These are phyloP conservation scores for Himalopsyche kuldschensis DNA, from an alignment of 2,888 invertebrate species.

Conservation along the genomic window DNA sequence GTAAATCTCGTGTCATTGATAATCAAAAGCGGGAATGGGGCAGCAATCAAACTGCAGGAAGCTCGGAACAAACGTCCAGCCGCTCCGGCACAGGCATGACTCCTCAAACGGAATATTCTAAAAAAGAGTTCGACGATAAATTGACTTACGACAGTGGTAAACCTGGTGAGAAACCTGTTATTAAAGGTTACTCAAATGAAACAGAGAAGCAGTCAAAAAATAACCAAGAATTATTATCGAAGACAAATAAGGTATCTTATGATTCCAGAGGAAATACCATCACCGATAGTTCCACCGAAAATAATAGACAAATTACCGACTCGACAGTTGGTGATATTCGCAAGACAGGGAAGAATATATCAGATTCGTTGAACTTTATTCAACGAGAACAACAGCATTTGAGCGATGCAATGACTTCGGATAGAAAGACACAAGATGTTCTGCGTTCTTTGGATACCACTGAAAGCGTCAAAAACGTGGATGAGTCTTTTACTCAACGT, in stretches of 20 bases:
- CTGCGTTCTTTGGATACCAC: neutral
- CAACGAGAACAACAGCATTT: constrained; percentile 10
- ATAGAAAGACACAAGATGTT: constrained; percentile 1
- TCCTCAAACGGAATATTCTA: constrained; percentile 49
- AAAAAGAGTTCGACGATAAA: constrained; percentile 46
- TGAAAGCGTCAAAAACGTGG: neutral
- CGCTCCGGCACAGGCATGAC: constrained; percentile 48
- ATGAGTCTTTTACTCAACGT: neutral
- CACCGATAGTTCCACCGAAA: neutral
- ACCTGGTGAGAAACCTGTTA: constrained; percentile 44
- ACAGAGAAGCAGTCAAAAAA: constrained; percentile 39
- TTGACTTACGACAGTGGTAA: constrained; percentile 47
- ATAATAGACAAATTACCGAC: neutral
- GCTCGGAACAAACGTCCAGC: constrained; percentile 46
- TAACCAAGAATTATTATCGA: constrained; percentile 41
- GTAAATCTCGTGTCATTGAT: constrained; percentile 32
- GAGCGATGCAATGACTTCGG: neutral
- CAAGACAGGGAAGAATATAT: neutral
- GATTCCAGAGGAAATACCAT: constrained; percentile 47
- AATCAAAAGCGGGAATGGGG: constrained; percentile 49
- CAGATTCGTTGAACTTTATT: constrained; percentile 18
- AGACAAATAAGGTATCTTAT: constrained; percentile 48
- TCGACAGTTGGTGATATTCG: neutral
- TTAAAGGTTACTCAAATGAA: constrained; percentile 33
- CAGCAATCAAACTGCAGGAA: constrained; percentile 39